phyloP scores from a whole-genome alignment of 1,140 invertebrate genomes.

The Mesaphorura yosii region DNA sequence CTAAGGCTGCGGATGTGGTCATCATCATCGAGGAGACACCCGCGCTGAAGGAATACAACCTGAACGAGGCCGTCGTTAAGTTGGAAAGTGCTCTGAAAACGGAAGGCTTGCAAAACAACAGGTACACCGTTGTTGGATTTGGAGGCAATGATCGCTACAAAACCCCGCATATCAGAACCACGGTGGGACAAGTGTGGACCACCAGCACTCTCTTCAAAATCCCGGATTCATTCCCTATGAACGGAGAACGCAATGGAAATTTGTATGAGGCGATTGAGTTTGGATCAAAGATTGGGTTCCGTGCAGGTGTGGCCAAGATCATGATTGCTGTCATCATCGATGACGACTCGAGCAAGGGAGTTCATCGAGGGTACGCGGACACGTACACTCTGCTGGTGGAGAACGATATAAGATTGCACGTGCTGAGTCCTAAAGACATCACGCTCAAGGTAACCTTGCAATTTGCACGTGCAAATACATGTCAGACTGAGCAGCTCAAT shows the following conservation, averaged over 20 bases:
- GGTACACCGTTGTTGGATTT: conserved; percentile 43
- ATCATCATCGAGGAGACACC: conserved; percentile 42
- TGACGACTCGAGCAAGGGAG: conserved; percentile 33
- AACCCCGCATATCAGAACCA: conserved; percentile 37
- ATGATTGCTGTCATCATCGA: conserved; percentile 40
- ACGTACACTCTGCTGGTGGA: conserved; percentile 35
- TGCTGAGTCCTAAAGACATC: conserved; percentile 35
- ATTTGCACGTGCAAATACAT: too few species aligned
- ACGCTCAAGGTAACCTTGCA: conserved; percentile 31
- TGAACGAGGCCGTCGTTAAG: conserved; percentile 23
- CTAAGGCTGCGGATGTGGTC: conserved; percentile 41
- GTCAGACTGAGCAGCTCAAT: too few species aligned
- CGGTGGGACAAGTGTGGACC: conserved; percentile 38
- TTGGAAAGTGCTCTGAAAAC: conserved; percentile 36
- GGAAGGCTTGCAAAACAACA: conserved; percentile 35
- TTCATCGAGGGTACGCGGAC: conserved; percentile 33
- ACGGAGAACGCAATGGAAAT: conserved; percentile 16
- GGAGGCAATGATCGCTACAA: conserved; percentile 36
- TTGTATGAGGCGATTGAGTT: conserved; percentile 38
- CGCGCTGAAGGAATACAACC: conserved; percentile 32
- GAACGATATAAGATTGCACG: conserved; percentile 39
- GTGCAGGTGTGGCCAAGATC: conserved; percentile 42
- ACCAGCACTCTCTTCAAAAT: conserved; percentile 27
- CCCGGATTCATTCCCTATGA: conserved; percentile 8
- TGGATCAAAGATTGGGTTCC: conserved; percentile 40